A percentile compares a stretch with the other conserved stretches of the same genome.
phyloP scores from a whole-genome alignment of 2,888 invertebrate genomes.

The Trachelus stipa region DNA sequence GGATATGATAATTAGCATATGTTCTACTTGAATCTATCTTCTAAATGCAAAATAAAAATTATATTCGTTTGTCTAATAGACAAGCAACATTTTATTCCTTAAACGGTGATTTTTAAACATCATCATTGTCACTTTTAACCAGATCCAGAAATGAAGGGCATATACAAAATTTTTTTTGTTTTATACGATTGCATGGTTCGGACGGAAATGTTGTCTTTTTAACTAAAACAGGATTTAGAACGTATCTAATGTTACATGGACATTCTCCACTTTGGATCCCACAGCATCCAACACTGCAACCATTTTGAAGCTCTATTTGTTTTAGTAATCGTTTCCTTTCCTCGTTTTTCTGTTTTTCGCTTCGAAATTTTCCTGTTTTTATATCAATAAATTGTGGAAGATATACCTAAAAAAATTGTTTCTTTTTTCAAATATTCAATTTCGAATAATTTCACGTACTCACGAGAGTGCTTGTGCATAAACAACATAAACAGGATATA shows the following conservation, averaged over 20 bases:
- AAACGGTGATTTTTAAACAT: neutral
- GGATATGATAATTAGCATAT: too few species aligned
- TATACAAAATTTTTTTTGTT: slow-evolving; percentile 13
- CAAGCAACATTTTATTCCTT: too few species aligned
- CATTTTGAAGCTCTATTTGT: too few species aligned
- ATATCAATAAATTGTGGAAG: slow-evolving; percentile 20
- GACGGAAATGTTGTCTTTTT: neutral
- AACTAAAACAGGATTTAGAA: slow-evolving; percentile 20
- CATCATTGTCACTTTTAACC: slow-evolving; percentile 24
- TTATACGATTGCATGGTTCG: neutral
- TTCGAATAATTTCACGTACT: slow-evolving; percentile 11
- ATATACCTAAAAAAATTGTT: slow-evolving; percentile 16
- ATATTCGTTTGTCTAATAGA: too few species aligned
- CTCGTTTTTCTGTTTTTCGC: slow-evolving; percentile 4
- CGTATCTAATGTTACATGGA: slow-evolving; percentile 22
- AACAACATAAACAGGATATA: slow-evolving; percentile 32
- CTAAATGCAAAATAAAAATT: too few species aligned
- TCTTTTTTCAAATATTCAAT: neutral
- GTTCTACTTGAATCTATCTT: too few species aligned
- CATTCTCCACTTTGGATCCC: slow-evolving; percentile 21
- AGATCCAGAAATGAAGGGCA: slow-evolving; percentile 27
- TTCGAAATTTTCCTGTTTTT: slow-evolving; percentile 11
- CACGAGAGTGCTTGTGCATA: slow-evolving; percentile 28
- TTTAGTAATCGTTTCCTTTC: neutral
- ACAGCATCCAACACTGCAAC: too few species aligned